Percentiles rank a stretch among this genome's conserved stretches.
Conservation (phyloP, 2,797 vertebrate genomes). For the Pseudochaenichthys georgianus region DNA sequence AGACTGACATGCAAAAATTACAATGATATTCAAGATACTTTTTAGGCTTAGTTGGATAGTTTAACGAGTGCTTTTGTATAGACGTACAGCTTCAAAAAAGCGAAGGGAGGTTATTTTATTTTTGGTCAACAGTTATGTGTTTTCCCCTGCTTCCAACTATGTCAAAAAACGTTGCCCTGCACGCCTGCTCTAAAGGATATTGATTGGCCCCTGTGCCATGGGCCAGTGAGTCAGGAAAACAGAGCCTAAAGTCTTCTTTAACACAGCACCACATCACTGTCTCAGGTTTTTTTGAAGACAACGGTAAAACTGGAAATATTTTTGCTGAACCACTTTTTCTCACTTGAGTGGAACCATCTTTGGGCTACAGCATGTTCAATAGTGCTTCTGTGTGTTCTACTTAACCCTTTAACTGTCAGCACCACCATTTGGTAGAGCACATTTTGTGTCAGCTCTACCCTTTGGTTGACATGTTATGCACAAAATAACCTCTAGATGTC, state of each 20-base stretch:
- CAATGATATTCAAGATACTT: background rate
- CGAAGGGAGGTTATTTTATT: background rate
- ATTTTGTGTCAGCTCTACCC: too few species aligned
- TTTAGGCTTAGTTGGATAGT: background rate
- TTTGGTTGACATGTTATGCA: too few species aligned
- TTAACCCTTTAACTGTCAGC: background rate
- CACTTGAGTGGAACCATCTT: background rate
- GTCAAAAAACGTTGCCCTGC: background rate
- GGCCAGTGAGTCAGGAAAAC: background rate
- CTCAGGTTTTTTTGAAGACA: slow-evolving; percentile 5
- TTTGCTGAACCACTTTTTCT: slow-evolving; percentile 19
- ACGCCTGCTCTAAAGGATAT: background rate
- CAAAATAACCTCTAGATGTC: too few species aligned
- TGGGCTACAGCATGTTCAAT: slow-evolving; percentile 1
- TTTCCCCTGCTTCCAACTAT: background rate
- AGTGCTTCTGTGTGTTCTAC: slow-evolving; percentile 35
- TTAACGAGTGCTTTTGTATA: background rate
- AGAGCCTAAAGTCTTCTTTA: background rate
- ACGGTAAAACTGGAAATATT: background rate
- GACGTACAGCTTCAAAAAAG: slow-evolving; percentile 3
- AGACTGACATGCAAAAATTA: slow-evolving; percentile 4
- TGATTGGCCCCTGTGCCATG: background rate
- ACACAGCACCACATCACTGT: background rate
- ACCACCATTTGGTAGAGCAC: too few species aligned
- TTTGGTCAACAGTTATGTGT: background rate